Evolutionary conservation across 2,888 invertebrate species (phyloP).

Genomic region (Eudemis profundana): DNA sequence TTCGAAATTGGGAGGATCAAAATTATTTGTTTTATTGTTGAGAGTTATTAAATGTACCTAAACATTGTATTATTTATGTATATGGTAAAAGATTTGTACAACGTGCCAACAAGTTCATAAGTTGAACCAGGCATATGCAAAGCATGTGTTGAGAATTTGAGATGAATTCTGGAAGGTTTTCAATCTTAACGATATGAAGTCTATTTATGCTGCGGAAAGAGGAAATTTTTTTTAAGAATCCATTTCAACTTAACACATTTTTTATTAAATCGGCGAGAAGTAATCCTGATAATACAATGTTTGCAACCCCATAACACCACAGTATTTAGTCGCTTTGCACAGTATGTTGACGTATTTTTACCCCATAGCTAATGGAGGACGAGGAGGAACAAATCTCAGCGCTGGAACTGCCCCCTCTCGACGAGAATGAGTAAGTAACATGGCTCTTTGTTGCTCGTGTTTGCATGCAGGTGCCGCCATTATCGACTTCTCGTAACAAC

Average conservation of each 20-base stretch:
- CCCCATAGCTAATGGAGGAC: conserved; percentile 75
- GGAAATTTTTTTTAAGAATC: no score
- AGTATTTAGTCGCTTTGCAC: conserved; percentile 77
- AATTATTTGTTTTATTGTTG: conserved; percentile 37
- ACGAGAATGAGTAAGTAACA: conserved; percentile 73
- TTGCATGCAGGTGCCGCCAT: conserved; percentile 20
- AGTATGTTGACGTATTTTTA: conserved; percentile 78
- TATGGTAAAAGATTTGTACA: no score
- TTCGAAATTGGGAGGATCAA: conserved; percentile 30
- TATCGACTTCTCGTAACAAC: conserved; percentile 4
- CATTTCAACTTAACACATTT: no score
- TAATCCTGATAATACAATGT: conserved; percentile 49
- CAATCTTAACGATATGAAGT: no score
- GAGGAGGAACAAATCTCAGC: conserved; percentile 71
- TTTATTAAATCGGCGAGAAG: no score
- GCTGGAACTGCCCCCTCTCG: conserved; percentile 73
- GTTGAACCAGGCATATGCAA: no score
- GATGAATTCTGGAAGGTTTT: no score
- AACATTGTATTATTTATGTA: conserved; percentile 43
- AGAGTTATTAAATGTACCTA: conserved; percentile 40
- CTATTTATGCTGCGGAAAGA: no score
- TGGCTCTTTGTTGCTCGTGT: conserved; percentile 23
- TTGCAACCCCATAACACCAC: conserved; percentile 56
- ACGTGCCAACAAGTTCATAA: no score
- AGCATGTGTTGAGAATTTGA: no score